Base-by-base conservation (phyloP, 2,113 vertebrate genomes). In the Thymallus thymallus region DNA sequence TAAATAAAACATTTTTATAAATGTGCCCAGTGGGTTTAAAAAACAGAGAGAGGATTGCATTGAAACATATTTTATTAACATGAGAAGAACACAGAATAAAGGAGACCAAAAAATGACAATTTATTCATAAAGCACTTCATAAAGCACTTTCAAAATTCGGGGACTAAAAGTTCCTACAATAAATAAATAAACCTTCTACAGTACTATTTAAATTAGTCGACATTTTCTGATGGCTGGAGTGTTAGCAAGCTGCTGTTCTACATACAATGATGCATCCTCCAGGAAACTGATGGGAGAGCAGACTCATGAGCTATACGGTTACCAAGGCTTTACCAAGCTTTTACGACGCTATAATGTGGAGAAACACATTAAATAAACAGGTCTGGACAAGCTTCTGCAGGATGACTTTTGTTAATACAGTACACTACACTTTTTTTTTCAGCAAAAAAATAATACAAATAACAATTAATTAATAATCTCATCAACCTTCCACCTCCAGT, bases 131-230 rank as follows among this genome's bases (percentile, higher is more conserved):
- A 91, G 77, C 69, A 82, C 75, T 87, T 14, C 22, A 85, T 66
- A 85, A 91, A 89, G 81, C 74, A 73, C 72, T 89, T 81, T 86
- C 87, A 88, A 91, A 85, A 81, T 76, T 46, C 81, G 84, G 82
- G 68, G 68, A 86, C 81, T 89, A 89, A 74, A 35, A 35, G 76
- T 77, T 75, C 5, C 88, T 90, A 92, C 55, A 89, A 90, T 88
- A 91, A 92, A 91, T 91, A 91, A 90, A 89, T 88, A 87, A 77
- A 86, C 56, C 29, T 63, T 86, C 86, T 90, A 89, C 68, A 80
- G 58, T 71, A 4, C 83, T 85, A 81, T 24, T 75, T 30, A 24
- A 70, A 83, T 92, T 88, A 91, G 85, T 82, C 69, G 74, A 76
- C 71, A 1, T 45, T 63, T 23, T 56, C 69, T 18, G 69, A 82